phyloP scores from a whole-genome alignment of 2,797 vertebrate genomes.

The Loriculus beryllinus region DNA sequence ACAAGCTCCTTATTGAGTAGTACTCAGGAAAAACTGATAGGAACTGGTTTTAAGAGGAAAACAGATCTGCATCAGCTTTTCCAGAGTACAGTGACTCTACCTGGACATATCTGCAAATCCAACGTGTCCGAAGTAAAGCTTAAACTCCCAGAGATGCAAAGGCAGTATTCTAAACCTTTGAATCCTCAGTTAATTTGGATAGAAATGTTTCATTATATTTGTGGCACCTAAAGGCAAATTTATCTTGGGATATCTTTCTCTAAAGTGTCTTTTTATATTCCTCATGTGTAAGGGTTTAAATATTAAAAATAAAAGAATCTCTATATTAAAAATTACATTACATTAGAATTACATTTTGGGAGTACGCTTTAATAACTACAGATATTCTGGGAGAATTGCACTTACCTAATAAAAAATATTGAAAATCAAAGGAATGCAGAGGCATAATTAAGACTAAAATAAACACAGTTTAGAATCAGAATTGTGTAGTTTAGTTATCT shows the following conservation, averaged over 20 bases:
- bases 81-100: neutral
- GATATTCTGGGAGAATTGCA: neutral
- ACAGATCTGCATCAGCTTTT: neutral
- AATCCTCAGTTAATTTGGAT: neutral
- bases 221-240: neutral
- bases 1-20: neutral
- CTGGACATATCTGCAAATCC: neutral
- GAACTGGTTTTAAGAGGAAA: neutral
- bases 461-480: neutral
- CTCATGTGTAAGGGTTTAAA: neutral
- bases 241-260: neutral
- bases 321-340: neutral
- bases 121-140: neutral
- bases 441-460: constrained; percentile 5
- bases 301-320: neutral
- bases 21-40: neutral
- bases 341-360: neutral
- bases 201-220: neutral
- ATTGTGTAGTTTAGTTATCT: neutral
- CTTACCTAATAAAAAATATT: neutral
- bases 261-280: neutral
- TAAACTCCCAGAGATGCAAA: neutral
- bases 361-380: constrained; percentile 15
- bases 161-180: neutral
- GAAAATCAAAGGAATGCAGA: neutral